Percentiles rank a stretch among this genome's conserved stretches.
Evolutionary conservation across 2,888 invertebrate genomes (phyloP).

Genomic region (Scaptomyza tumidula): DNA sequence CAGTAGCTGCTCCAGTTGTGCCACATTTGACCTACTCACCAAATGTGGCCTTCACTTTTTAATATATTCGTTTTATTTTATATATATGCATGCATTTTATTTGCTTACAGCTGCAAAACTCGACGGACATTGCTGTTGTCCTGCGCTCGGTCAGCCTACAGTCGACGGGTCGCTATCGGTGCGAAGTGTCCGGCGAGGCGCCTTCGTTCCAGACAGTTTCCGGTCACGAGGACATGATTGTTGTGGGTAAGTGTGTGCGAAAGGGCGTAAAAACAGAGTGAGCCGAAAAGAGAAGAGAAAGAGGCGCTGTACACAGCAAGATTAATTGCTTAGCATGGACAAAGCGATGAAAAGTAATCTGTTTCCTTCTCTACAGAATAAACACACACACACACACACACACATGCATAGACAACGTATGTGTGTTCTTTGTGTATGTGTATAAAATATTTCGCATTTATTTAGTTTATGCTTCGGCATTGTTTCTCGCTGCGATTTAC

Average conservation of each 20-base stretch:
- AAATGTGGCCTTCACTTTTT: slow-evolving; percentile 42
- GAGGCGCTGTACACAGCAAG: slow-evolving; percentile 47
- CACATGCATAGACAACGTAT: background rate
- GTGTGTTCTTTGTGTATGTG: slow-evolving; percentile 9
- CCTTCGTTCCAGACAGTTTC: slow-evolving; percentile 91
- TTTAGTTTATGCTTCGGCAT: slow-evolving; percentile 78
- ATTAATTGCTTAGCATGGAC: slow-evolving; percentile 74
- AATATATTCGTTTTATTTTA: slow-evolving; percentile 16
- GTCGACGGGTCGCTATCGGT: slow-evolving; percentile 90
- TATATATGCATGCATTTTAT: slow-evolving; percentile 5
- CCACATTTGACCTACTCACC: slow-evolving; percentile 9
- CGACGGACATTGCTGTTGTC: slow-evolving; percentile 88
- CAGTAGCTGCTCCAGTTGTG: background rate
- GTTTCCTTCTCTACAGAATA: slow-evolving; percentile 48
- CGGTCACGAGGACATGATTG: slow-evolving; percentile 90
- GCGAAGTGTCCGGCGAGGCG: slow-evolving; percentile 91
- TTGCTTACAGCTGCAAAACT: slow-evolving; percentile 86
- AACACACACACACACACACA: slow-evolving; percentile 16
- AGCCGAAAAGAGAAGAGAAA: background rate
- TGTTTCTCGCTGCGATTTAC: slow-evolving; percentile 80
- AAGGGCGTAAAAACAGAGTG: slow-evolving; percentile 1
- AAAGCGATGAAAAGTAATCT: slow-evolving; percentile 78
- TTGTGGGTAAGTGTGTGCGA: slow-evolving; percentile 88
- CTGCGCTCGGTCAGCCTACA: slow-evolving; percentile 88
- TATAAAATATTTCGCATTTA: slow-evolving; percentile 78